phyloP scores from a whole-genome alignment of 1,140 invertebrate genomes.

The Leptoteleia sp. region DNA sequence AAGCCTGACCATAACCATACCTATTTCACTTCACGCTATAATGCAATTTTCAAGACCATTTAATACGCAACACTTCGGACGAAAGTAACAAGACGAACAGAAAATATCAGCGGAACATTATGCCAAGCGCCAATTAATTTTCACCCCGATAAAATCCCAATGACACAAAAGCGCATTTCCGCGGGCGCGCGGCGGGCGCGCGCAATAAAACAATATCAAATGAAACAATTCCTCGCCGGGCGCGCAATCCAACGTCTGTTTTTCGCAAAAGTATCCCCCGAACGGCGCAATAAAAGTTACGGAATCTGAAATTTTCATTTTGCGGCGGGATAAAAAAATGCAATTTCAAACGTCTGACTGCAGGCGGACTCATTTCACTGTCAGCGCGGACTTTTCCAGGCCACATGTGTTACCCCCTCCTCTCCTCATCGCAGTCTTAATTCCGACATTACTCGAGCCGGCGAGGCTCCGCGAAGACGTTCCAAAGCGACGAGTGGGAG shows the following conservation, averaged over 20 bases:
- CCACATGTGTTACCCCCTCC: slow-evolving; percentile 35
- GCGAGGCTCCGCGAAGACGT: slow-evolving; percentile 6
- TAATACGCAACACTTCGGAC: slow-evolving; percentile 49
- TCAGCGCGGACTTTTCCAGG: slow-evolving; percentile 13
- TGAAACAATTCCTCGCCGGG: slow-evolving; percentile 1
- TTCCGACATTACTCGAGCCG: slow-evolving; percentile 34
- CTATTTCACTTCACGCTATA: slow-evolving; percentile 61
- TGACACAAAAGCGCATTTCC: not conserved
- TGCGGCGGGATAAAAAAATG: not conserved
- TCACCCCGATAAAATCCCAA: slow-evolving; percentile 14
- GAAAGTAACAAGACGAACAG: slow-evolving; percentile 24
- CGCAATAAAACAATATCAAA: slow-evolving; percentile 5
- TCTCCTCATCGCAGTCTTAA: slow-evolving; percentile 27
- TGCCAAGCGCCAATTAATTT: slow-evolving; percentile 40
- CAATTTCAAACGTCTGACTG: slow-evolving; percentile 34
- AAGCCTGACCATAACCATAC: slow-evolving; percentile 61
- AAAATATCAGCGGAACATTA: slow-evolving; percentile 6
- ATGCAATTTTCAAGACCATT: slow-evolving; percentile 62
- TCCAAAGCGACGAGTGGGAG: slow-evolving; percentile 28
- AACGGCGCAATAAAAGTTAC: not conserved
- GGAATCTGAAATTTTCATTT: slow-evolving; percentile 17
- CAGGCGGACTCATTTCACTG: slow-evolving; percentile 29
- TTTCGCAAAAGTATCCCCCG: not conserved
- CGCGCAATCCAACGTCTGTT: not conserved
- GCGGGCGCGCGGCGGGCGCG: too few relatives aligned